Conservation (phyloP, 2,888 invertebrate species). For the Andrena minutula region DNA sequence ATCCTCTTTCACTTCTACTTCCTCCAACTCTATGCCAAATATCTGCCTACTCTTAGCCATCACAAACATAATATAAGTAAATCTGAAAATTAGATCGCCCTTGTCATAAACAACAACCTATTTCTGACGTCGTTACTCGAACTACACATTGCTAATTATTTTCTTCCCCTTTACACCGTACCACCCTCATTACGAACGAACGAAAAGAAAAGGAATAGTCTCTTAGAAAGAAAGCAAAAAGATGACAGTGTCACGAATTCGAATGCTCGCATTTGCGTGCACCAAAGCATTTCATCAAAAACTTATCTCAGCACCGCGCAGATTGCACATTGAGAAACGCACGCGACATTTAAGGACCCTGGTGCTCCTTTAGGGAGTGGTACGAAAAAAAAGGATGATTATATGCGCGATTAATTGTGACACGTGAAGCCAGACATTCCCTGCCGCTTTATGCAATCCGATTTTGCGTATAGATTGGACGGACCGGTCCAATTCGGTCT, state of each 20-base stretch:
- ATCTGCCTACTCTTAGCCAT: too few relatives aligned
- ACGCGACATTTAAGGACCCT: slow-evolving; percentile 19
- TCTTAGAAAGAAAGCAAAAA: too few relatives aligned
- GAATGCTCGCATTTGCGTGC: not conserved
- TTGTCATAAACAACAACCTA: too few relatives aligned
- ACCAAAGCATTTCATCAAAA: not conserved
- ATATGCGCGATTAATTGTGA: slow-evolving; percentile 50
- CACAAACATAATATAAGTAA: too few relatives aligned
- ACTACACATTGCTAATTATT: too few relatives aligned
- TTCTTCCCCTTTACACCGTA: too few relatives aligned
- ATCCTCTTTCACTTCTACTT: too few relatives aligned
- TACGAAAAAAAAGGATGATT: slow-evolving; percentile 22
- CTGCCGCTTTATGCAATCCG: slow-evolving; percentile 62
- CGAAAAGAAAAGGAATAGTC: not conserved
- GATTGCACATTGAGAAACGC: slow-evolving; percentile 17
- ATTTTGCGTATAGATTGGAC: slow-evolving; percentile 43
- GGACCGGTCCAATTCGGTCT: slow-evolving; percentile 65
- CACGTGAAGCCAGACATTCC: slow-evolving; percentile 45
- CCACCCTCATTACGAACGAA: not conserved
- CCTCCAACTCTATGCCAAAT: too few relatives aligned
- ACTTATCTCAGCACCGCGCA: not conserved
- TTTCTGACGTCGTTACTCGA: too few relatives aligned
- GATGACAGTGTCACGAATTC: not conserved
- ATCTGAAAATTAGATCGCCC: too few relatives aligned
- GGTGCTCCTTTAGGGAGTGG: slow-evolving; percentile 37